phyloP scores from a whole-genome alignment of 2,797 vertebrate species.

The Odontamblyopus lacepedii region DNA sequence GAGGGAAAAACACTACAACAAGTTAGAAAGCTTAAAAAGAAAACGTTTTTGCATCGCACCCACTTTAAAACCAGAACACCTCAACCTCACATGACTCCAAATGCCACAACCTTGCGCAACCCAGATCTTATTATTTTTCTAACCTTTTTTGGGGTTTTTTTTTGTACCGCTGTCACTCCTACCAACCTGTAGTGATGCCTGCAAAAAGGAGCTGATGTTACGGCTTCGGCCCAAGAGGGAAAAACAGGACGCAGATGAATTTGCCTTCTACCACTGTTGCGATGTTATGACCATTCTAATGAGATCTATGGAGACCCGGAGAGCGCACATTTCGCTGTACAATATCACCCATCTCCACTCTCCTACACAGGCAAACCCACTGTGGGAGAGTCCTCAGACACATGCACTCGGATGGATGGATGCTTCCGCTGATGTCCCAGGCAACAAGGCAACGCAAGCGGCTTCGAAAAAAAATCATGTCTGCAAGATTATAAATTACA shows the following conservation, averaged over 20 bases:
- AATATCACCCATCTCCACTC: conserved; percentile 54
- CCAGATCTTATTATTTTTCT: background rate
- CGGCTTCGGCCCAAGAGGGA: conserved; percentile 30
- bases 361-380: conserved; percentile 49
- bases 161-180: conserved; percentile 25
- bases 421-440: conserved; percentile 62
- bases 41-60: too few relatives aligned
- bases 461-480: conserved; percentile 33
- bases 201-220: conserved; percentile 53
- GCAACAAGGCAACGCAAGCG: conserved; percentile 56
- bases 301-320: conserved; percentile 73
- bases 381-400: conserved; percentile 62
- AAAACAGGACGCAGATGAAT: conserved; percentile 59
- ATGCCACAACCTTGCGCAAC: background rate
- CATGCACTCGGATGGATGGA: conserved; percentile 62
- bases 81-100: background rate
- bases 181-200: conserved; percentile 26
- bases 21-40: too few relatives aligned
- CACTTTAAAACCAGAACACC: background rate
- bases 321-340: conserved; percentile 61
- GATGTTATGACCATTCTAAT: conserved; percentile 71
- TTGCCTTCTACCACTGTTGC: conserved; percentile 63
- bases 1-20: too few relatives aligned
- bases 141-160: background rate
- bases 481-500: conserved; percentile 27